These are phyloP conservation scores for Drosophila eugracilis DNA, from an alignment of 1,140 invertebrate species.

Conservation along the genomic window DNA sequence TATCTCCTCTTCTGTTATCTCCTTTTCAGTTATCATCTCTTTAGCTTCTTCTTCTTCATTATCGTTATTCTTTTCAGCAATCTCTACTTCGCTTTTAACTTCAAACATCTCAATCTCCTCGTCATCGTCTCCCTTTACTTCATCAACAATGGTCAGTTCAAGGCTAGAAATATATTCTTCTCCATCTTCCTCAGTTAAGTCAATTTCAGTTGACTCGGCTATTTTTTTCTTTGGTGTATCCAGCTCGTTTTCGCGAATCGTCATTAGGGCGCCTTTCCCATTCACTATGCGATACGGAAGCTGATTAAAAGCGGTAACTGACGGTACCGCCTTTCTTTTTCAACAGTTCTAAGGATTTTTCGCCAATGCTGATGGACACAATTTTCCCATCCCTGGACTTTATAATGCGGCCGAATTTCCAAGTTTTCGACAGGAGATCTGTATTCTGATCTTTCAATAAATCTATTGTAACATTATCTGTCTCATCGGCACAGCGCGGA, in stretches of 20 bases:
- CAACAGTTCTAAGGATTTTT: conserved; percentile 1
- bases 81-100: background rate
- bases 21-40: background rate
- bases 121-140: conserved; percentile 11
- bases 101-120: background rate
- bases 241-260: background rate
- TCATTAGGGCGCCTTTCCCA: background rate
- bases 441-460: conserved; percentile 12
- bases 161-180: conserved; percentile 1
- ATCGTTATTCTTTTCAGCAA: background rate
- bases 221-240: background rate
- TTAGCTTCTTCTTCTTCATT: background rate
- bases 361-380: background rate
- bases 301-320: conserved; percentile 20
- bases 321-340: background rate
- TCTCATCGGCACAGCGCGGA: background rate
- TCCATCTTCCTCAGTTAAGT: conserved; percentile 16
- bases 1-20: background rate
- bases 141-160: conserved; percentile 4
- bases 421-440: conserved; percentile 3
- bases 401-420: background rate
- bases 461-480: background rate
- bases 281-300: background rate
- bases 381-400: background rate
- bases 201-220: conserved; percentile 3